Evolutionary conservation across 2,888 invertebrate genomes (phyloP).

Genomic region (Caenorhabditis imperialis): DNA sequence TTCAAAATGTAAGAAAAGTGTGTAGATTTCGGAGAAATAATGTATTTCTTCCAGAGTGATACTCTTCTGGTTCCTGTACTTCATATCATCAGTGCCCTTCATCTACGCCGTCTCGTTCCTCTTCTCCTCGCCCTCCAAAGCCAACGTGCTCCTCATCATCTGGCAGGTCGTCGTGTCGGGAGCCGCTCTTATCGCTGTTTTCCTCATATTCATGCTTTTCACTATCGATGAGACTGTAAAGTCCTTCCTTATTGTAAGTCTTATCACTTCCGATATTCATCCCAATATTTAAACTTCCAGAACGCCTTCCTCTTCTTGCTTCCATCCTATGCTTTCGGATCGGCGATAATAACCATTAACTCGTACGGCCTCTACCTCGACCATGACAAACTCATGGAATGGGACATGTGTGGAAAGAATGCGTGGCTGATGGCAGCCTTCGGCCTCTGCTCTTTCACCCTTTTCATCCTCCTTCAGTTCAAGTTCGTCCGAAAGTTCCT

Average conservation of each 20-base stretch:
- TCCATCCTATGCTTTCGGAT: slow-evolving; percentile 62
- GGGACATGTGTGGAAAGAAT: slow-evolving; percentile 58
- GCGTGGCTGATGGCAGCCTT: slow-evolving; percentile 63
- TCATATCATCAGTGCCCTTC: slow-evolving; percentile 70
- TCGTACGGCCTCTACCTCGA: slow-evolving; percentile 12
- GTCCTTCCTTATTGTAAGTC: slow-evolving; percentile 29
- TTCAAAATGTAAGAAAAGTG: slow-evolving; percentile 46
- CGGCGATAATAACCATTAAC: slow-evolving; percentile 52
- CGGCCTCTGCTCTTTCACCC: slow-evolving; percentile 60
- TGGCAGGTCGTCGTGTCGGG: slow-evolving; percentile 66
- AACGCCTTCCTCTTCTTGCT: slow-evolving; percentile 50
- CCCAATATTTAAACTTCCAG: slow-evolving; percentile 25
- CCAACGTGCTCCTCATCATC: slow-evolving; percentile 58
- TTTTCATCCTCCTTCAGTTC: slow-evolving; percentile 65
- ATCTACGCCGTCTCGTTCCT: slow-evolving; percentile 72
- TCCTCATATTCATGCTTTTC: slow-evolving; percentile 30
- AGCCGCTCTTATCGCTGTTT: slow-evolving; percentile 50
- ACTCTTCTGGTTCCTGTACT: slow-evolving; percentile 71
- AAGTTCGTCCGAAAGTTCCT: slow-evolving; percentile 38
- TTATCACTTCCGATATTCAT: too few relatives aligned
- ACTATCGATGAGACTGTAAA: slow-evolving; percentile 25
- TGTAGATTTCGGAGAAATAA: background rate
- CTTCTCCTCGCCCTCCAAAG: slow-evolving; percentile 68
- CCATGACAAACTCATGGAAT: slow-evolving; percentile 32
- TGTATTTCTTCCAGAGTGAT: slow-evolving; percentile 62